phyloP scores from a whole-genome alignment of 1,140 invertebrate genomes.

The Bombus terrestris region DNA sequence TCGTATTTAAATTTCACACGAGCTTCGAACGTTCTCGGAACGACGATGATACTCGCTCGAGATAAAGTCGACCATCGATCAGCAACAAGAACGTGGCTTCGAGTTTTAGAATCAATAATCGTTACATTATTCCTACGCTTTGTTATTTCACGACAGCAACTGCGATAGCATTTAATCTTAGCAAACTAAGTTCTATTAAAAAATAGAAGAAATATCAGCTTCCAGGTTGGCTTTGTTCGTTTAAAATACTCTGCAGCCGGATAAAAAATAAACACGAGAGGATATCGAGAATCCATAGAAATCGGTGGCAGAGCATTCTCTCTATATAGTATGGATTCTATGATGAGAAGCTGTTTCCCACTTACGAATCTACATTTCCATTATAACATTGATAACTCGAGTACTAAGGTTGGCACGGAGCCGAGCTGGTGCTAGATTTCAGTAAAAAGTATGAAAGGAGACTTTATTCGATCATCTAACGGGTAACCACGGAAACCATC shows the following conservation, averaged over 20 bases:
- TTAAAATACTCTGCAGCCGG: background rate
- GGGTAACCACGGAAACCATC: background rate
- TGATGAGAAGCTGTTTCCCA: background rate
- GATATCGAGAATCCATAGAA: background rate
- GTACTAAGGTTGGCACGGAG: background rate
- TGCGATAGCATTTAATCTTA: background rate
- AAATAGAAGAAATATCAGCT: background rate
- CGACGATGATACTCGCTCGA: conserved; percentile 34
- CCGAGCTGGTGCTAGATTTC: background rate
- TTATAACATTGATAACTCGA: conserved; percentile 20
- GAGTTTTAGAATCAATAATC: background rate
- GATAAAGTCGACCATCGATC: conserved; percentile 16
- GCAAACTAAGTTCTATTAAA: too few relatives aligned
- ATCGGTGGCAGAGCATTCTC: too few relatives aligned
- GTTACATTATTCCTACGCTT: background rate
- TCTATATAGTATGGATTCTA: background rate
- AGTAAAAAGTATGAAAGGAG: background rate
- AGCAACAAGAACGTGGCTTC: conserved; percentile 8
- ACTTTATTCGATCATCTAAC: background rate
- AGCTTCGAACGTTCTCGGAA: conserved; percentile 26
- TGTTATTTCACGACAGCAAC: background rate
- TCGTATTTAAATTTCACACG: conserved; percentile 59
- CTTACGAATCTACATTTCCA: conserved; percentile 10
- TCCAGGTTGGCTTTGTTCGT: background rate
- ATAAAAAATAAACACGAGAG: background rate